Evolutionary conservation across 2,888 invertebrate species (phyloP), one percentile per base, ranked within the genome.

Genomic region (Microdon myrmicae): DNA sequence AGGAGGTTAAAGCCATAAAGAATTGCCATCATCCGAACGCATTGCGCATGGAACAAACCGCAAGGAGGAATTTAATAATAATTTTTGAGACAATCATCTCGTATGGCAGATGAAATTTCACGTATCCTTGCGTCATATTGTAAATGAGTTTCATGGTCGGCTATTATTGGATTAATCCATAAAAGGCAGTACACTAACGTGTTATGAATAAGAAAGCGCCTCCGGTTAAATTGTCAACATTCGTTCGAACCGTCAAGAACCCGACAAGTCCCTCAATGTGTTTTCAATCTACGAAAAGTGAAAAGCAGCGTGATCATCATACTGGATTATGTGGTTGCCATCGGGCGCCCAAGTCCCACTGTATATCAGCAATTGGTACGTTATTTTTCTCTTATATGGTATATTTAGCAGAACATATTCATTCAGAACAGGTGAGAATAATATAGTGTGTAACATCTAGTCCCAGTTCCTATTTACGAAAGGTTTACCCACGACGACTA

Each of bases 281-380:
- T 67, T 73, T 72, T 69, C 70, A 71, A 45, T 69, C 75, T 41
- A 60, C 70, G 12, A 74, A 73, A 60, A 70, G 68, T 39, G 77
- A 77, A 43, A 77, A 77, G 43, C 75, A 75, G 51, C 72, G 74
- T 26, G 75, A 76, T 48, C 69, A 71, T 39, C 72, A 73, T 49
- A 69, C 71, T 34, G 70, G 74, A 23, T 68, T 80, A 37, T 80
- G 80, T 54, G 80, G 80, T 29, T 80, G 80, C 69, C 78, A 78
- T 32, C 72, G 75, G 59, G 79, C 79, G 17, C 80, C 80, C 55
- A 79, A 78, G 71, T 80, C 80, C 61, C 79, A 80, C 69, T 80
- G 80, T 73, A 75, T 80, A 71, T 80, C 80, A 67, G 79, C 80
- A 67, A 76, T 79, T 73, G 80, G 80, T 80, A 67, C 72, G 75